Evolutionary conservation across 2,888 invertebrate genomes (phyloP), one percentile per base, ranked within the genome.

Genomic region (Idaea dimidiata): DNA sequence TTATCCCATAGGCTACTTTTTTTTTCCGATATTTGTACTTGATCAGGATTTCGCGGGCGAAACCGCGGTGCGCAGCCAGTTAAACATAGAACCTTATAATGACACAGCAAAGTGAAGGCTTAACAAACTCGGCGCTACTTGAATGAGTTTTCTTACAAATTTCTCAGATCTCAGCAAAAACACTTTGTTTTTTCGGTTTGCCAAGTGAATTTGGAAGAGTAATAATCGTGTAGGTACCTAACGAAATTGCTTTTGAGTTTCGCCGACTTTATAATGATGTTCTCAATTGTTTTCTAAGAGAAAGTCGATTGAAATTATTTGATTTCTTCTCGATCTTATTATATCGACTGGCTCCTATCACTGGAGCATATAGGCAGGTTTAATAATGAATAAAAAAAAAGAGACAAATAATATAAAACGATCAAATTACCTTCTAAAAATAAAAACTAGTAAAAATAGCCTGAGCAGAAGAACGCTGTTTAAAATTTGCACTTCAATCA

Each of bases 111-210:
- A 43, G 43, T 43, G 43, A 43, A 43, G 43, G 10, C 14, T 43
- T 43, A 14, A 43, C 43, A 43, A 43, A 43, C 43, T 43, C 43
- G 43, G 8, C 43, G 8, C 43, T 43, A 43, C 43, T 43, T 43
- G 43, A 43, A 43, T 43, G 43, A 43, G 43, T 43, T 43, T 43
- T 43, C 43, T 43, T 43, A 43, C 43, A 14, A 43, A 43, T 43
- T 43, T 43, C 43, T 43, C 10, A 43, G 43, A 43, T 43, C 10
- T 43, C 43, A 43, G 43, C 43, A 10, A 43, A 43, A 14, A 43
- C 43, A 43, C 43, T 43, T 43, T 43, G 43, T 43, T 43, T 43
- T 43, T 43, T 43, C 43, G 43, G 43, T 43, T 43, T 43, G 43
- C 43, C 14, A 14, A 43, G 43, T 43, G 43, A 43, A 43, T 43